Evolutionary conservation across 2,888 invertebrate genomes (phyloP).

Genomic region (Endomychus coccineus): DNA sequence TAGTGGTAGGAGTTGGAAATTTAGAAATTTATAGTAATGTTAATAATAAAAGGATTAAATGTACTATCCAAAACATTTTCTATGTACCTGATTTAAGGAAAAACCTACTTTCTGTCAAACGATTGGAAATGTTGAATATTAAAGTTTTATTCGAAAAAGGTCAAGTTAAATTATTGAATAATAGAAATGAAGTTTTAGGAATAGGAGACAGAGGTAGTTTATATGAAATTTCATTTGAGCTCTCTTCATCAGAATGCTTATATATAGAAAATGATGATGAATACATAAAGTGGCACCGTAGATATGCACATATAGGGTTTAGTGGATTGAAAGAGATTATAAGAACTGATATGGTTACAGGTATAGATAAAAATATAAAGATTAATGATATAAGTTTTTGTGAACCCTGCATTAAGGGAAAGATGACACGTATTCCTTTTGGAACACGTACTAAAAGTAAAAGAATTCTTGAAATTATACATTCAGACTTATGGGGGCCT

Average conservation of each 20-base stretch:
- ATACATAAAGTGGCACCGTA: constrained; percentile 17
- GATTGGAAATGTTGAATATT: constrained; percentile 11
- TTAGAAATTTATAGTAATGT: constrained; percentile 16
- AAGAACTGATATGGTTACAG: constrained; percentile 10
- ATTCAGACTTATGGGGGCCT: not conserved
- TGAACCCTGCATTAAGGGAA: constrained; percentile 20
- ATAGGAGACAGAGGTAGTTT: constrained; percentile 16
- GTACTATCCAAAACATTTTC: constrained; percentile 18
- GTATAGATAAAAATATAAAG: constrained; percentile 14
- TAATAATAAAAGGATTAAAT: constrained; percentile 13
- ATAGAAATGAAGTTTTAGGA: constrained; percentile 8
- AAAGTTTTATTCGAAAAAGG: constrained; percentile 14
- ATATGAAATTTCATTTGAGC: constrained; percentile 20
- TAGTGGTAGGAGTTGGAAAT: constrained; percentile 19
- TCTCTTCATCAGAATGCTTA: constrained; percentile 12
- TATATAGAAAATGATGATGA: constrained; percentile 18
- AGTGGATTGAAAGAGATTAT: constrained; percentile 12
- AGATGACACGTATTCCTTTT: constrained; percentile 10
- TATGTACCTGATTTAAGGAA: constrained; percentile 15
- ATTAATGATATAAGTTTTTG: constrained; percentile 18
- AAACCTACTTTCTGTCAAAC: constrained; percentile 16
- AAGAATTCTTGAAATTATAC: constrained; percentile 7
- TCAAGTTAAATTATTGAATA: constrained; percentile 11
- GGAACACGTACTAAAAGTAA: constrained; percentile 5
- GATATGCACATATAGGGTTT: constrained; percentile 16